These are phyloP conservation scores for Chymomyza caudatula DNA, from an alignment of 2,888 invertebrate species.

Conservation along the genomic window DNA sequence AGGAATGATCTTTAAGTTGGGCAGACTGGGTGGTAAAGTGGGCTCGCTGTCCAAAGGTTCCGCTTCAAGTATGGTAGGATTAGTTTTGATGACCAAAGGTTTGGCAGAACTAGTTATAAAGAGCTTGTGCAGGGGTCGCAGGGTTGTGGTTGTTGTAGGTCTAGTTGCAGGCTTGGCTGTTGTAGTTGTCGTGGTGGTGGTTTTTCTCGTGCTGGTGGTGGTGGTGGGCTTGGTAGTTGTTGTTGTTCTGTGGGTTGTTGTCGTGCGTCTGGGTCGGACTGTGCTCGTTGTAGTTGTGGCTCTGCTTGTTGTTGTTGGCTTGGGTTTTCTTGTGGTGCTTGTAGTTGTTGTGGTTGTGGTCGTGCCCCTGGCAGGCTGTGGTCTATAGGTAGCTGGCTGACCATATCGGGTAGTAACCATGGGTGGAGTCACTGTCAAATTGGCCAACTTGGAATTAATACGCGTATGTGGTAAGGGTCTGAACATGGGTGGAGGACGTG, in stretches of 20 bases:
- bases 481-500: slow-evolving; percentile 59
- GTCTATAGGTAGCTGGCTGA: slow-evolving; percentile 56
- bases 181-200: slow-evolving; percentile 14
- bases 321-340: slow-evolving; percentile 3
- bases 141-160: slow-evolving; percentile 24
- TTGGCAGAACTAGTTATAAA: slow-evolving; percentile 33
- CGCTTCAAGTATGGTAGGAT: slow-evolving; percentile 77
- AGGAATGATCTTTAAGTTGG: slow-evolving; percentile 91
- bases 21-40: slow-evolving; percentile 88
- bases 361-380: slow-evolving; percentile 33
- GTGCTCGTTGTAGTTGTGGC: slow-evolving; percentile 23
- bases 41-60: slow-evolving; percentile 65
- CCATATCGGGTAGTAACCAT: slow-evolving; percentile 54
- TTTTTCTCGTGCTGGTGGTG: not conserved
- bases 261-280: slow-evolving; percentile 8
- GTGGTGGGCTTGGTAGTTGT: slow-evolving; percentile 1
- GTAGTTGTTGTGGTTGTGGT: slow-evolving; percentile 19
- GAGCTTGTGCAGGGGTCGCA: not conserved
- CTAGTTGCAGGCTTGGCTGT: slow-evolving; percentile 3
- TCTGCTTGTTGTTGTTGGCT: slow-evolving; percentile 12
- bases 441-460: slow-evolving; percentile 73
- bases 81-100: slow-evolving; percentile 73
- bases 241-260: not conserved
- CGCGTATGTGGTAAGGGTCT: slow-evolving; percentile 66
- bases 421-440: slow-evolving; percentile 62